A percentile compares a stretch with the other conserved stretches of the same genome.
phyloP scores from a whole-genome alignment of 2,888 invertebrate species.

The Sclerodermus sp. region DNA sequence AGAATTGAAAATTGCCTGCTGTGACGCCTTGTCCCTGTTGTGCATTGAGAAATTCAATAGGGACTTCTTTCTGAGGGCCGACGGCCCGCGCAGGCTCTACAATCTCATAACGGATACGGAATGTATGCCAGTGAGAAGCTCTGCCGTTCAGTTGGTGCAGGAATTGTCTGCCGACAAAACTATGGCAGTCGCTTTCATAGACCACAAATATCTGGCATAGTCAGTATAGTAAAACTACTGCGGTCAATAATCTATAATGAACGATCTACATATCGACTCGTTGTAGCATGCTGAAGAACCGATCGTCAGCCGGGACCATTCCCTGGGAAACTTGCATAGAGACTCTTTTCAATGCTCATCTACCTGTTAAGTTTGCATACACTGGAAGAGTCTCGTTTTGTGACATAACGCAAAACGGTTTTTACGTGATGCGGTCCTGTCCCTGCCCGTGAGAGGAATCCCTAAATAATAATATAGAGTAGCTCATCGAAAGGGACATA shows the following conservation, averaged over 20 bases:
- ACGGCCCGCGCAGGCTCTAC: constrained; percentile 27
- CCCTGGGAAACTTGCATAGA: constrained; percentile 67
- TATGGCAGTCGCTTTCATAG: constrained; percentile 32
- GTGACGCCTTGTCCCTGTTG: constrained; percentile 32
- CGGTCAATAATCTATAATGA: constrained; percentile 3
- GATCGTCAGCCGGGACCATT: constrained; percentile 52
- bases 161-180: constrained; percentile 30
- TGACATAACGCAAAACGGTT: constrained; percentile 62
- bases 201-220: constrained; percentile 40
- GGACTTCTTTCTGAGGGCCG: constrained; percentile 23
- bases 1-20: constrained; percentile 39
- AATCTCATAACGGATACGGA: constrained; percentile 26
- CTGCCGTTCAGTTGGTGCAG: constrained; percentile 36
- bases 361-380: constrained; percentile 68
- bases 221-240: constrained; percentile 22
- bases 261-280: neutral
- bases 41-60: constrained; percentile 29
- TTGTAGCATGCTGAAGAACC: constrained; percentile 61
- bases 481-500: neutral
- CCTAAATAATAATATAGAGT: constrained; percentile 1
- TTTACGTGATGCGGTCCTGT: constrained; percentile 43
- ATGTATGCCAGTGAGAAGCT: constrained; percentile 35
- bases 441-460: constrained; percentile 40
- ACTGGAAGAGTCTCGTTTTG: constrained; percentile 65
- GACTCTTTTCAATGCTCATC: constrained; percentile 63